Evolutionary conservation across 23 tunicate species (phyloP), one percentile per base, ranked within the genome.

Genomic region (Oikopleura vanhoeffeni): DNA sequence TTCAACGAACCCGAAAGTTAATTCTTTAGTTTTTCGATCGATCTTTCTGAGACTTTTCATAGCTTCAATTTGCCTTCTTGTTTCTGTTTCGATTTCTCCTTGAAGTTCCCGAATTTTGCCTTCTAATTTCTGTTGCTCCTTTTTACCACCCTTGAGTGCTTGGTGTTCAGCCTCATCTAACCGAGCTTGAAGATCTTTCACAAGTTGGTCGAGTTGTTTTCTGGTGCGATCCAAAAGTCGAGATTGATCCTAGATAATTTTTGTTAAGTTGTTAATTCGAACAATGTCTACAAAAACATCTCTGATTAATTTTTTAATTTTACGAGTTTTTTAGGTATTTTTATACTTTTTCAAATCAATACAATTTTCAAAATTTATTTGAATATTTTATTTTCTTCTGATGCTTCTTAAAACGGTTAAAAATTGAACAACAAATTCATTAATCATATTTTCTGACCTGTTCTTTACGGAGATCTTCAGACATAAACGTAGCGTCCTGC

Each of bases 1-100:
- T 18, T 49, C 60, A 8, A 18, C 79, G 32, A 30, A 13, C 79
- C 34, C 79, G 38, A 18, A 95, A 32, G 88, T 82, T 0, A 95
- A 84, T 82, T 95, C 99, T 86, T 95, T 95, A 41, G 89, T 87
- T 3, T 91, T 82, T 32, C 99, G 87, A 67, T 95, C 99, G 91
- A 89, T 90, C 86, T 95, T 95, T 41, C 99, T 76, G 84, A 91
- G 86, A 76, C 88, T 90, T 89, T 95, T 95, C 39, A 87, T 64
- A 32, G 96, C 91, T 49, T 95, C 99, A 83, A 89, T 91, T 57
- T 90, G 96, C 0, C 99, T 96, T 34, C 96, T 88, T 67, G 88
- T 91, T 88, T 95, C 99, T 42, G 89, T 88, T 39, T 91, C 92
- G 30, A 95, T 84, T 71, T 95, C 97, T 76, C 85, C 67, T 84